phyloP scores from a whole-genome alignment of 2,113 vertebrate genomes.

The Neodon shergylaensis region DNA sequence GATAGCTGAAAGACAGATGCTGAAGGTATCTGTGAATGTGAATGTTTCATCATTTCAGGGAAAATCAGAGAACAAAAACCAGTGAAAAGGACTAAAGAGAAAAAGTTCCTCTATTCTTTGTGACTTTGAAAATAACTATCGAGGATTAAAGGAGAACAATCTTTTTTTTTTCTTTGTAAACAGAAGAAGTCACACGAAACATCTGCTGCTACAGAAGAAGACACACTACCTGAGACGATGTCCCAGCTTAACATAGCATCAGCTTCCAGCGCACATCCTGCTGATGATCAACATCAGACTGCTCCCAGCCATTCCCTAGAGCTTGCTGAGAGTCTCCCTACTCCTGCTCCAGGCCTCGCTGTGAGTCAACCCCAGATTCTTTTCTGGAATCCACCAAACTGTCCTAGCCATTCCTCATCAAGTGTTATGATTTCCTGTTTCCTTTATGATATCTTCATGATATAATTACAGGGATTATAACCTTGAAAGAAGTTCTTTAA shows the following conservation, averaged over 20 bases:
- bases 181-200: neutral
- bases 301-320: neutral
- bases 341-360: neutral
- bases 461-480: too few relatives aligned
- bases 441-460: too few relatives aligned
- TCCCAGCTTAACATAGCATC: neutral
- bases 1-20: neutral
- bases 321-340: neutral
- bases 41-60: neutral
- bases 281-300: neutral
- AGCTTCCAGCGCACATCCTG: neutral
- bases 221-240: rapidly evolving
- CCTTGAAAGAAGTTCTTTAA: too few relatives aligned
- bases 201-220: neutral
- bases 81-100: neutral
- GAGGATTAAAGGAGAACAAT: neutral
- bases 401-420: too few relatives aligned
- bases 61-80: neutral
- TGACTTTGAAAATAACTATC: neutral
- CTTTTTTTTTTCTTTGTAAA: neutral
- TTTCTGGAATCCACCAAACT: too few relatives aligned
- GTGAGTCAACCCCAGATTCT: too few relatives aligned
- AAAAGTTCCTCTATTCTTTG: neutral
- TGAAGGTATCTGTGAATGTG: neutral
- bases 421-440: too few relatives aligned